Evolutionary conservation across 2,113 vertebrate species (phyloP).

Genomic region (Antennarius striatus): DNA sequence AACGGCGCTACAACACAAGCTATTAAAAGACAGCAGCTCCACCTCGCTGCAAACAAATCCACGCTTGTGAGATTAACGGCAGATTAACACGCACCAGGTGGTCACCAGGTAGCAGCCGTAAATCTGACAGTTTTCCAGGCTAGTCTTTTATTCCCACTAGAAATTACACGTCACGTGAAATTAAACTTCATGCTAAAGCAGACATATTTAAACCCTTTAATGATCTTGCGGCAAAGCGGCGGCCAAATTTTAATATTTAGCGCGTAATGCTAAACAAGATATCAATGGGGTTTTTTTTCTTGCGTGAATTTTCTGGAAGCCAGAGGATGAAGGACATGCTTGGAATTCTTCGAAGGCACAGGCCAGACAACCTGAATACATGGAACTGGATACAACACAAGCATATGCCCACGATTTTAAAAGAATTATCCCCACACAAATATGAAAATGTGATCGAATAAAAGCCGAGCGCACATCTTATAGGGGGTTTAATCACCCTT

Average conservation of each 20-base stretch:
- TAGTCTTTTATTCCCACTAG: not conserved
- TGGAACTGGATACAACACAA: not conserved
- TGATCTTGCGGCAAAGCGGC: no score
- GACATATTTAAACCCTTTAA: no score
- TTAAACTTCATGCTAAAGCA: no score
- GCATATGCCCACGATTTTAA: not conserved
- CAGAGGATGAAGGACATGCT: conserved; percentile 48
- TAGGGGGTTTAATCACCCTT: conserved; percentile 46
- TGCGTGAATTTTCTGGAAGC: conserved; percentile 52
- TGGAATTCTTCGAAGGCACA: conserved; percentile 47
- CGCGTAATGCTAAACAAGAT: no score
- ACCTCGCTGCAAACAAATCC: conserved; percentile 10
- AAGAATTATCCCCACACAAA: not conserved
- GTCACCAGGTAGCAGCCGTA: conserved; percentile 23
- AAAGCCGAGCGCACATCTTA: not conserved
- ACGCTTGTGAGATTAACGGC: conserved; percentile 41
- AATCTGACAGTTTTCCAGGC: conserved; percentile 13
- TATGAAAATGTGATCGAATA: conserved; percentile 7
- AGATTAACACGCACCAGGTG: conserved; percentile 49
- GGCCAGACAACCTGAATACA: conserved; percentile 7
- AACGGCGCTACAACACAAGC: not conserved
- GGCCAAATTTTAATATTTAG: no score
- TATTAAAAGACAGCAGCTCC: not conserved
- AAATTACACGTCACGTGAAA: not conserved
- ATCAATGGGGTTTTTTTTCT: not conserved